Base-by-base conservation (phyloP, 2,888 invertebrate genomes). In the Campoplex capitator region DNA sequence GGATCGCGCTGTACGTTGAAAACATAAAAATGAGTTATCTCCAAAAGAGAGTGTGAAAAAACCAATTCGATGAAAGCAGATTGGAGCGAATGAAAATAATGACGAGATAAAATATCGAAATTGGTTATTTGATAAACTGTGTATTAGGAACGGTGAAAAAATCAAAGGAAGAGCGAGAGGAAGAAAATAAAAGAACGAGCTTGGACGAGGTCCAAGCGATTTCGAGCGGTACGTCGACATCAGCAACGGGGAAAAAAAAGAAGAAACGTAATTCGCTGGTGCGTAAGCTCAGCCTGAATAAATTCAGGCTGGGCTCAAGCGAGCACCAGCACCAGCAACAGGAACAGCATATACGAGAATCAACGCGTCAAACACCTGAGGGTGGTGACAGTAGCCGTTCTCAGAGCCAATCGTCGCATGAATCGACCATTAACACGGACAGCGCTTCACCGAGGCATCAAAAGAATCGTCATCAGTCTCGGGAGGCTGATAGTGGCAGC, bases 341-440 rank as follows among this genome's bases (percentile, higher is more conserved):
- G 2, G 71, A 67, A 62, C 54, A 77, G 18, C 74, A 70, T 42
- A 42, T 16, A 45, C 75, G 74, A 11, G 89, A 91, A 79, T 89
- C 90, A n/a, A 88, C 89, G 23, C 86, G 93, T 75, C 92, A 91
- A 84, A 92, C 92, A 86, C 93, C 93, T 74, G 93, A 93, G 85
- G 93, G 93, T 90, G 93, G 93, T 79, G 92, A 93, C 88, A 93
- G 93, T 58, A 93, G 93, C 54, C 91, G 92, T 16, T 92, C 93
- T 38, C 91, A 90, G 88, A 93, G 93, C 89, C 93, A 92, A 90
- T 93, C 93, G 87, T 93, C 93, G 75, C 93, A 93, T 87, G 93
- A 93, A 51, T 93, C 93, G 80, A 90, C 92, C 23, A 89, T 91
- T 70, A 90, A 91, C 62, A 89, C 91, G 83, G 92, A 92, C 85